Percentiles rank a stretch among this genome's conserved stretches.
phyloP scores from a whole-genome alignment of 1,140 invertebrate species.

The Bombus soroeensis region DNA sequence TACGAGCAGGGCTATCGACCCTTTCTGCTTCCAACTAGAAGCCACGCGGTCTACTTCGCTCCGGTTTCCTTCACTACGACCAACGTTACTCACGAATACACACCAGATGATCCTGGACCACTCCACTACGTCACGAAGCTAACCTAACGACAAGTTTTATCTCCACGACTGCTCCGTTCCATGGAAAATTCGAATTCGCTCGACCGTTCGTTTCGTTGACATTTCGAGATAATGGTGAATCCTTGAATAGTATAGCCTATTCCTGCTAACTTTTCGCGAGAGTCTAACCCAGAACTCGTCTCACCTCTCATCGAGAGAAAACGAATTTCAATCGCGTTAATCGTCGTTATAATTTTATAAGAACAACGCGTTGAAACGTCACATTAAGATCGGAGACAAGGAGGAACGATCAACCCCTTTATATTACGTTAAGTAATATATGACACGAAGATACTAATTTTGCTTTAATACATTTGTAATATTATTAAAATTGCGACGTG shows the following conservation, averaged over 20 bases:
- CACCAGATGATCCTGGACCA: neutral
- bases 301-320: too few relatives aligned
- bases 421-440: too few relatives aligned
- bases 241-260: neutral
- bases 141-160: constrained; percentile 9
- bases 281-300: too few relatives aligned
- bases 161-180: neutral
- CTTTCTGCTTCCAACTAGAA: constrained; percentile 65
- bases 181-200: neutral
- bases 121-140: neutral
- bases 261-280: too few relatives aligned
- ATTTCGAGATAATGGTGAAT: neutral
- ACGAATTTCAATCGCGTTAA: too few relatives aligned
- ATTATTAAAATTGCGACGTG: too few relatives aligned
- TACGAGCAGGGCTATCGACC: constrained; percentile 75
- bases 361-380: too few relatives aligned
- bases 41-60: constrained; percentile 67
- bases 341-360: too few relatives aligned
- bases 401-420: too few relatives aligned
- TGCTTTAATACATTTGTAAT: too few relatives aligned
- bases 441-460: too few relatives aligned
- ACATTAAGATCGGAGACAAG: too few relatives aligned
- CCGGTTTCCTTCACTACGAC: constrained; percentile 5
- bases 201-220: neutral
- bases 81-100: constrained; percentile 23